Percentiles rank a stretch among this genome's conserved stretches.
These are phyloP conservation scores for Taurulus bubalis DNA, from an alignment of 2,113 vertebrate species.

Conservation along the genomic window DNA sequence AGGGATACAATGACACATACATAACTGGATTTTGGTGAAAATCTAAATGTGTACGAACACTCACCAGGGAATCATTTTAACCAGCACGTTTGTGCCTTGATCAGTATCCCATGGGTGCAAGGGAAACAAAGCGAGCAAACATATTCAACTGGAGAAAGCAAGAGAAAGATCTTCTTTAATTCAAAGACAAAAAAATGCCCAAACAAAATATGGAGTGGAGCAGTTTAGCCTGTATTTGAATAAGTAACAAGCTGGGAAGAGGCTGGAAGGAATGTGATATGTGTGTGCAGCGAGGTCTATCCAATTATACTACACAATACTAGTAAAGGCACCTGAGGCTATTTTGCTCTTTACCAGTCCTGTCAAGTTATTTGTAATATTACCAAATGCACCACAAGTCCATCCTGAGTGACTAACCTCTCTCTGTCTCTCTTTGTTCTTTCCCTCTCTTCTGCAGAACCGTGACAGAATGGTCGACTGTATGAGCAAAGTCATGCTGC, in stretches of 20 bases:
- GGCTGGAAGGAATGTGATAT: background rate
- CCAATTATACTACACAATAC: background rate
- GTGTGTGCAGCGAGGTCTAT: background rate
- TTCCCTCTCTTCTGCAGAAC: constrained; percentile 84
- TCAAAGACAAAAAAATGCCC: background rate
- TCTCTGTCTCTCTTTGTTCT: constrained; percentile 41
- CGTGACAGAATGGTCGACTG: constrained; percentile 90
- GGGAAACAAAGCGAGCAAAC: constrained; percentile 12
- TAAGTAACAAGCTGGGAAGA: background rate
- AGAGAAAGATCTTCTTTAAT: background rate
- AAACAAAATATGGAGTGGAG: background rate
- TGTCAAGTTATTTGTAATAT: background rate
- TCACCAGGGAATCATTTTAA: constrained; percentile 23
- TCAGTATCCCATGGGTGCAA: background rate
- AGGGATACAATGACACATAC: background rate
- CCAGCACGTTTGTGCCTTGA: background rate
- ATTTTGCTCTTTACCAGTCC: background rate
- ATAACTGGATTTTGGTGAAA: background rate
- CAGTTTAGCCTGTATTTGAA: constrained; percentile 2
- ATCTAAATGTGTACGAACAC: background rate
- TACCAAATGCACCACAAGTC: background rate
- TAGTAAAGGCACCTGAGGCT: background rate
- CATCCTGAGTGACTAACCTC: constrained; percentile 24
- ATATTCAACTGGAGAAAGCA: background rate
- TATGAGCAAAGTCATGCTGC: constrained; percentile 96